Percentiles rank a stretch among this genome's conserved stretches.
These are phyloP conservation scores for Ophion slaviceki DNA, from an alignment of 2,888 invertebrate species.

Conservation along the genomic window DNA sequence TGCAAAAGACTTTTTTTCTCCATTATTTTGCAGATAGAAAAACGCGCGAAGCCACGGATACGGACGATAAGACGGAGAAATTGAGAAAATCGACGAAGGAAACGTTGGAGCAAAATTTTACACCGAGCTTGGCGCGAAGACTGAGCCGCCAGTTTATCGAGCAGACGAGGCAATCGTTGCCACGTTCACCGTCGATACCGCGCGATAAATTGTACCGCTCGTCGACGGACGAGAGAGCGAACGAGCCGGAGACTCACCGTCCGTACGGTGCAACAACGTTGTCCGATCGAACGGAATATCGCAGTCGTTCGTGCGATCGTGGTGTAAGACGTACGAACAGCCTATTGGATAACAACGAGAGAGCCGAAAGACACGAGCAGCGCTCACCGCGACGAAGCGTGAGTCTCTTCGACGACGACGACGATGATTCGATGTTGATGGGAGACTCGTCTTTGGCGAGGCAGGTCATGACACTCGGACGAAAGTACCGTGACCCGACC, in stretches of 20 bases:
- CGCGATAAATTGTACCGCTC: conserved; percentile 74
- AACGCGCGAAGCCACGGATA: conserved; percentile 52
- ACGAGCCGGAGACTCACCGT: conserved; percentile 50
- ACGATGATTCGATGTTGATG: conserved; percentile 27
- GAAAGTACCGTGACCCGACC: conserved; percentile 75
- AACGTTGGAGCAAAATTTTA: conserved; percentile 75
- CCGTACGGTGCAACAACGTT: conserved; percentile 67
- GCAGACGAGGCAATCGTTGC: conserved; percentile 78
- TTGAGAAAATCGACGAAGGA: conserved; percentile 53
- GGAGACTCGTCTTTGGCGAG: conserved; percentile 31
- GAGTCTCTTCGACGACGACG: conserved; percentile 79
- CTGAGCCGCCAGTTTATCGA: conserved; percentile 81
- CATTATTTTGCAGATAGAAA: conserved; percentile 72
- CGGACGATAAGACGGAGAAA: conserved; percentile 59
- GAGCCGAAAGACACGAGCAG: conserved; percentile 67
- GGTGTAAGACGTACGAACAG: conserved; percentile 79
- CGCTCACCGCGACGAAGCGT: conserved; percentile 75
- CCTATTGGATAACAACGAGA: conserved; percentile 73
- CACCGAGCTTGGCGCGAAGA: conserved; percentile 80
- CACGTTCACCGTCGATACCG: conserved; percentile 77
- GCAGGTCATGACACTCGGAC: conserved; percentile 73
- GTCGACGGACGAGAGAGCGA: conserved; percentile 67
- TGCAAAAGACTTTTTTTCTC: conserved; percentile 68
- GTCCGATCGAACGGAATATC: conserved; percentile 74
- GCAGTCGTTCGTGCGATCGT: conserved; percentile 73